Evolutionary conservation across 2,888 invertebrate species (phyloP), one percentile per base, ranked within the genome.

Genomic region (Cylindroiulus punctatus): DNA sequence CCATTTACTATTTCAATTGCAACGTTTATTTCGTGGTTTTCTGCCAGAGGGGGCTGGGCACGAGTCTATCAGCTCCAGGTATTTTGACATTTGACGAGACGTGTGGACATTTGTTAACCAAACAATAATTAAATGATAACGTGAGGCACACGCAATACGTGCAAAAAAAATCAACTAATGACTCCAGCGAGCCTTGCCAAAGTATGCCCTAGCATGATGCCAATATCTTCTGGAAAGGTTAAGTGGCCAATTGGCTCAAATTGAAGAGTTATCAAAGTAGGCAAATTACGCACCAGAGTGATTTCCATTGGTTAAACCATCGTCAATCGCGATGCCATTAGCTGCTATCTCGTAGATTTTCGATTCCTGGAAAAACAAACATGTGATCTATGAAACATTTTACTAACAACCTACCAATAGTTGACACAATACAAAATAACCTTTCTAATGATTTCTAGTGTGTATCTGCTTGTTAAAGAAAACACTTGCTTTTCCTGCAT

Each of bases 331-430:
- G 84, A 90, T 88, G 26, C 91, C 91, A 87, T 89, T 89, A 87
- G 89, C 89, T 87, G 90, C 90, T 89, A 96, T 96, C 93, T 97
- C 97, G 91, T 98, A 98, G 89, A 98, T 97, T 90, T 97, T 94
- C n/a, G 97, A 97, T 91, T 98, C 90, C 90, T 90, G 88, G 8
- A 88, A 88, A 86, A 40, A 32, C 19, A 81, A 86, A 81, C 32
- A 52, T 52, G 19, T n/a, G 4, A 52, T 52, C 42, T 5, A 52
- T 52, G 30, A 85, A 84, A 82, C 17, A 81, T 36, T 81, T 81
- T 14, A 4, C n/a, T 65, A n/a, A 8, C 76, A 76, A 1, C 12
- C 30, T 8, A 12, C 12, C 30, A 30, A 19, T 76, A 12, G 19
- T 76, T 76, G n/a, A n/a, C n/a, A n/a, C 22, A 40, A 36, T 44